Evolutionary conservation across 2,888 invertebrate genomes (phyloP), one percentile per base, ranked within the genome.

Genomic region (Diachrysia chrysitis): DNA sequence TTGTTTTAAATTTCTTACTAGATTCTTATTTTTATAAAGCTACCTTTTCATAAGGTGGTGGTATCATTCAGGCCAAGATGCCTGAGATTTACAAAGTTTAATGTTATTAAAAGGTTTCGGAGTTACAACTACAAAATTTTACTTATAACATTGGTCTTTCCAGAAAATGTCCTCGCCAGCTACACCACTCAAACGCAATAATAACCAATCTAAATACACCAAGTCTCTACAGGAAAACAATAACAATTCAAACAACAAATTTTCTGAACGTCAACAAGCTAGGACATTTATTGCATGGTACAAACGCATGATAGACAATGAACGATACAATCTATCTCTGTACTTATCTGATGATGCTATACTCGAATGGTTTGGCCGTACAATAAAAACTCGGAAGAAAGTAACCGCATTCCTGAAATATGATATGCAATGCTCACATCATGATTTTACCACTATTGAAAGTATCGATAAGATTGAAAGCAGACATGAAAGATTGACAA

Each of bases 311-410:
- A 90, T 95, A 64, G 96, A 96, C 71, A 88, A 95, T 85, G 93
- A 96, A 54, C 87, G 95, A 16, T 89, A 93, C 54, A 95, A 94
- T 69, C 78, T 96, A 1, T 89, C 93, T 9, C 81, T 95, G 32
- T 95, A 96, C 78, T 80, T 96, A 25, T 92, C 95, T 19, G 95
- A 96, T 71, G 92, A 96, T 83, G 93, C 96, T 1, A 87, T 93
- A 0, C 87, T 97, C 2, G 96, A 97, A 85, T 97, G 97, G 96
- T 97, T 97, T 85, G 97, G 97, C 0, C 92, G 96, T 62, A 96
- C 96, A 14, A 92, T 97, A 9, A 96, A 93, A 83, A 96, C 96
- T 0, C 95, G 95, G 73, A 95, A 95, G 83, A 96, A 96, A 82
- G 96, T 97, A 0, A 87, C 93, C 1, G 87, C 92, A 5, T 97